These are phyloP conservation scores for Sebastes kiyomatsui DNA, from an alignment of 2,797 vertebrate genomes.

Conservation along the genomic window DNA sequence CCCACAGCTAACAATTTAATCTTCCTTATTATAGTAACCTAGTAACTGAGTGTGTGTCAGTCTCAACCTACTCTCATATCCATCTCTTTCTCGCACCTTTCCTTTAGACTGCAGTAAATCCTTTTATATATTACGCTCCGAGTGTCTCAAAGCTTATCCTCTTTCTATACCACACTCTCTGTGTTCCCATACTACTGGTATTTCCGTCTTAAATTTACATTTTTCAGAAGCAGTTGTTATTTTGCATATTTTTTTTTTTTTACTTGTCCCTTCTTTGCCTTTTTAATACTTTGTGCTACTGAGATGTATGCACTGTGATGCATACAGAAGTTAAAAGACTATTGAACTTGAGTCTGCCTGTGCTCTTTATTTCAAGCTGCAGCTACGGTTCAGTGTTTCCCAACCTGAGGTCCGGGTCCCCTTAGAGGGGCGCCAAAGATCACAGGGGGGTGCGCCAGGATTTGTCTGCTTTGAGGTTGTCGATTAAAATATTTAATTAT, in stretches of 20 bases:
- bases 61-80: conserved; percentile 6
- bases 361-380: conserved; percentile 7
- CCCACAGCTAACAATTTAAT: conserved; percentile 35
- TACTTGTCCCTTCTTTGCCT: background rate
- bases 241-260: background rate
- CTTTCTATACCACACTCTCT: conserved; percentile 13
- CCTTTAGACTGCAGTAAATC: conserved; percentile 21
- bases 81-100: conserved; percentile 31
- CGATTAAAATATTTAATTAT: no score
- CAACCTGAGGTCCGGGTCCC: no score
- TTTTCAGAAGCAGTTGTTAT: background rate
- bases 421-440: no score
- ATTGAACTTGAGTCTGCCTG: background rate
- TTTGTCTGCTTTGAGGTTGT: no score
- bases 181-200: background rate
- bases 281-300: background rate
- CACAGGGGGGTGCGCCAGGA: no score
- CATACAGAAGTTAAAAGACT: conserved; percentile 31
- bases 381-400: background rate
- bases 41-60: conserved; percentile 15
- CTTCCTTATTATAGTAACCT: conserved; percentile 34
- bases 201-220: conserved; percentile 3
- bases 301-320: background rate
- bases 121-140: conserved; percentile 23
- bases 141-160: conserved; percentile 23